Conservation (phyloP, 2,888 invertebrate species). For the Drosophila rubida region DNA sequence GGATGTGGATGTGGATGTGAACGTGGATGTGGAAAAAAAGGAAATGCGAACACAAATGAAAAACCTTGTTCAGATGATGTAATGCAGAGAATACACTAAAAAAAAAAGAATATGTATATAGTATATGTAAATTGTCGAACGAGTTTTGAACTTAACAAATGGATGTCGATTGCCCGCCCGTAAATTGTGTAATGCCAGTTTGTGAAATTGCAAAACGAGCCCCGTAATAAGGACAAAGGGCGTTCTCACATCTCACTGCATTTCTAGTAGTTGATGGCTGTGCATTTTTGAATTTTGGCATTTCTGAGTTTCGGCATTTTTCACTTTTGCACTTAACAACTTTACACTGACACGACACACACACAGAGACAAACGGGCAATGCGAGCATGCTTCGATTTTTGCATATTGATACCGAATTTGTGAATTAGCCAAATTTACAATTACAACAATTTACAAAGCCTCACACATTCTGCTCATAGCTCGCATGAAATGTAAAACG, state of each 20-base stretch:
- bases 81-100: slow-evolving; percentile 58
- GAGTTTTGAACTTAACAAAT: slow-evolving; percentile 22
- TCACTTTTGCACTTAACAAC: neutral
- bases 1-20: neutral
- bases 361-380: slow-evolving; percentile 1
- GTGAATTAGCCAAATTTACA: slow-evolving; percentile 45
- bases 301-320: neutral
- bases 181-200: slow-evolving; percentile 5
- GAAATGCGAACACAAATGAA: slow-evolving; percentile 5
- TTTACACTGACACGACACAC: neutral
- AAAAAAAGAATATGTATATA: neutral
- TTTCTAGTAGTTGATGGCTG: neutral
- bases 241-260: neutral
- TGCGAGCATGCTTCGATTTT: slow-evolving; percentile 19
- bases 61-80: slow-evolving; percentile 34
- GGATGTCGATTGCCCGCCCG: slow-evolving; percentile 14
- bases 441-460: slow-evolving; percentile 25
- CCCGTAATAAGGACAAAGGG: neutral
- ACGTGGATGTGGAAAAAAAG: neutral
- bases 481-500: neutral
- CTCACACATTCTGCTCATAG: slow-evolving; percentile 16
- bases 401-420: slow-evolving; percentile 44
- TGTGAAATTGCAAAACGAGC: slow-evolving; percentile 3
- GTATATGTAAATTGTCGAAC: neutral
- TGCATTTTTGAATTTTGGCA: neutral